Conservation (phyloP, 2,797 vertebrate genomes). For the Hoplostethus mediterraneus region DNA sequence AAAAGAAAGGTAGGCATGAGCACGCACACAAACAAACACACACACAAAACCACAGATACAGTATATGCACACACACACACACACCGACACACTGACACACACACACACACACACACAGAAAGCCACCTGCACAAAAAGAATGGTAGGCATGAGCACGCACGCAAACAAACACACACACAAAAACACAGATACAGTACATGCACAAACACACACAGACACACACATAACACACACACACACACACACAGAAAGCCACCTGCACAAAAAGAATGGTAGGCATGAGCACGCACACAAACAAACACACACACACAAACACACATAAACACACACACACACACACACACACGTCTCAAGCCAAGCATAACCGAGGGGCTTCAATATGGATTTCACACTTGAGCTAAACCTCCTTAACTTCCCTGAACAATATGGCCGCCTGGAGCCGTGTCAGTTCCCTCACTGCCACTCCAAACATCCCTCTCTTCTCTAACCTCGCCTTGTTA, state of each 20-base stretch:
- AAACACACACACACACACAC: constrained; percentile 12
- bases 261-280: neutral
- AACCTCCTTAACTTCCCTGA: constrained; percentile 68
- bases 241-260: neutral
- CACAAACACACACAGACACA: neutral
- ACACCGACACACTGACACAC: too few species aligned
- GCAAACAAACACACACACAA: neutral
- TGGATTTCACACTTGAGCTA: constrained; percentile 74
- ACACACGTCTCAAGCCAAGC: constrained; percentile 37
- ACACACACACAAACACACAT: neutral
- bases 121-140: neutral
- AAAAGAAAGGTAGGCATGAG: too few species aligned
- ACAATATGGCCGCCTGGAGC: constrained; percentile 63
- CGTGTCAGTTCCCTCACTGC: constrained; percentile 48
- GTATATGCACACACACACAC: neutral
- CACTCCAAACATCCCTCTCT: constrained; percentile 45
- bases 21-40: too few species aligned
- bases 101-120: constrained; percentile 19
- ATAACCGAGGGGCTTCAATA: constrained; percentile 66
- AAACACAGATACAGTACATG: too few species aligned
- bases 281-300: constrained; percentile 12
- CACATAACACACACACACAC: constrained; percentile 13
- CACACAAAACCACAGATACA: too few species aligned
- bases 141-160: neutral
- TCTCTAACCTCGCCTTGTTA: constrained; percentile 45